Percentiles rank a stretch among this genome's conserved stretches.
These are phyloP conservation scores for Agrochola lota DNA, from an alignment of 2,888 invertebrate genomes.

Conservation along the genomic window DNA sequence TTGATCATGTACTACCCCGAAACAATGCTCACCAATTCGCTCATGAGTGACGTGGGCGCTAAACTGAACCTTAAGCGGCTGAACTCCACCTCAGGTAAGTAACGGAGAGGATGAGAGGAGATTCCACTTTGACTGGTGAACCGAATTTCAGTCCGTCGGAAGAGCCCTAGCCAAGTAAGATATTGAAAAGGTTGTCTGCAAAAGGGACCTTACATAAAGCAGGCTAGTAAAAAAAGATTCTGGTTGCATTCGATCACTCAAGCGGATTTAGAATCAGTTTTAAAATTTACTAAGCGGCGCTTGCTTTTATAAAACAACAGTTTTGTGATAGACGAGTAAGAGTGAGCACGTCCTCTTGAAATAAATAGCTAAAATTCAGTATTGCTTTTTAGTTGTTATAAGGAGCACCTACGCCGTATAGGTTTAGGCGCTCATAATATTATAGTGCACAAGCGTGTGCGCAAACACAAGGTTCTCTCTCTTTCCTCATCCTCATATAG, in stretches of 20 bases:
- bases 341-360: background rate
- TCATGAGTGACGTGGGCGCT: conserved; percentile 51
- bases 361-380: background rate
- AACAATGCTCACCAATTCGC: conserved; percentile 34
- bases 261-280: background rate
- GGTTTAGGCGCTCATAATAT: too few species aligned
- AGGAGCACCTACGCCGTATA: background rate
- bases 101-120: background rate
- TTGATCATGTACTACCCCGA: conserved; percentile 48
- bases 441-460: too few species aligned
- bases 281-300: background rate
- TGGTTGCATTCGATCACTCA: background rate
- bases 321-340: background rate
- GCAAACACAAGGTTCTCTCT: background rate
- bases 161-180: background rate
- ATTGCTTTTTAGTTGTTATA: background rate
- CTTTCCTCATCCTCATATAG: background rate
- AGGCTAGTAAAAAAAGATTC: background rate
- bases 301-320: background rate
- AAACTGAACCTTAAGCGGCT: conserved; percentile 34
- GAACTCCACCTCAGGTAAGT: conserved; percentile 22
- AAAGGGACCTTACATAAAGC: background rate
- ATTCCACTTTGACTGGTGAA: background rate
- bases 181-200: too few species aligned
- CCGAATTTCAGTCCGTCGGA: background rate